Evolutionary conservation across 2,888 invertebrate genomes (phyloP).

Genomic region (Drosophila longiperda): DNA sequence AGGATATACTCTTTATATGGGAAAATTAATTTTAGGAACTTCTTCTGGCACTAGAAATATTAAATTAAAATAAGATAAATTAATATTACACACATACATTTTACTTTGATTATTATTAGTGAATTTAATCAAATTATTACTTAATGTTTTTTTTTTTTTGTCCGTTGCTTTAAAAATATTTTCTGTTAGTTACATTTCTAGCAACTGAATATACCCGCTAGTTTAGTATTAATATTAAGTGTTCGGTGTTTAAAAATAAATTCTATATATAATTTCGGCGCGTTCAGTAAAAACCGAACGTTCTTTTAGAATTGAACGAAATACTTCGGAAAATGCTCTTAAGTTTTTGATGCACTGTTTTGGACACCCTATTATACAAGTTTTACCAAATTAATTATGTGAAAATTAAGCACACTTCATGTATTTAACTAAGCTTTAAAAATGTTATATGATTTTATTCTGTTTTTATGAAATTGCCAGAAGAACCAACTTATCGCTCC

Average conservation of each 20-base stretch:
- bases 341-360: neutral
- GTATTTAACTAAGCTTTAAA: neutral
- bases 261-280: conserved; percentile 39
- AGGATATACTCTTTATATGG: neutral
- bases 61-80: no score
- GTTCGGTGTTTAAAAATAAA: conserved; percentile 21
- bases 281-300: conserved; percentile 4
- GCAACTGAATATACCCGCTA: neutral
- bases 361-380: neutral
- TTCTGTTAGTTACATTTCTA: neutral
- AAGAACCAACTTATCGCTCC: neutral
- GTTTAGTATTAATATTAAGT: neutral
- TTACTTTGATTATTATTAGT: neutral
- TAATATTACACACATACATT: neutral
- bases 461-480: neutral
- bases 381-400: neutral
- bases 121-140: neutral
- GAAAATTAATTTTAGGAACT: neutral
- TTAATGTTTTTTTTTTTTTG: neutral
- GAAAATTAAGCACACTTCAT: neutral
- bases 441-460: neutral
- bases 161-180: neutral
- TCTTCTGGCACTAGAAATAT: neutral
- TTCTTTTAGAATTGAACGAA: conserved; percentile 17
- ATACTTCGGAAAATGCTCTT: conserved; percentile 5